Percentiles rank a stretch among this genome's conserved stretches.
Evolutionary conservation across 2,888 invertebrate genomes (phyloP).

Genomic region (Epistrophe grossulariae): DNA sequence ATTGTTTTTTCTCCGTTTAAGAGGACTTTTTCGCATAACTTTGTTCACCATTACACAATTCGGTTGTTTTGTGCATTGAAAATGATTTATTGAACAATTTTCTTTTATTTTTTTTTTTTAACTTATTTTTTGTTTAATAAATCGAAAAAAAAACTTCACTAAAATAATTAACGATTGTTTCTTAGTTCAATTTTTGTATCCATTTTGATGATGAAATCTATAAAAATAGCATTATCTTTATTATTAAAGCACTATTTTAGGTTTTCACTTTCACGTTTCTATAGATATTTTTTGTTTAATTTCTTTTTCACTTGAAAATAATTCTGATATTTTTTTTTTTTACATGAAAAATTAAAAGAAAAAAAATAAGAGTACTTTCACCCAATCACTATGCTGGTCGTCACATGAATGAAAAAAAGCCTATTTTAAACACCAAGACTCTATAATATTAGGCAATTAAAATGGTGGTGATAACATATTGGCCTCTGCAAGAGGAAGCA

Average conservation of each 20-base stretch:
- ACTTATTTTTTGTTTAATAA: neutral
- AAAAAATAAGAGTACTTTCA: neutral
- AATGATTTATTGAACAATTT: conserved; percentile 29
- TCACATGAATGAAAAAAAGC: conserved; percentile 38
- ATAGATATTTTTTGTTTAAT: no score
- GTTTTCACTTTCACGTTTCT: neutral
- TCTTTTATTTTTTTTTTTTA: conserved; percentile 17
- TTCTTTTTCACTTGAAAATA: neutral
- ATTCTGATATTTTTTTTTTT: neutral
- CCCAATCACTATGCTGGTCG: conserved; percentile 51
- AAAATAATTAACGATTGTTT: conserved; percentile 37
- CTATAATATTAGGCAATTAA: conserved; percentile 46
- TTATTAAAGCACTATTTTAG: neutral
- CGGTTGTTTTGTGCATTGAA: conserved; percentile 61
- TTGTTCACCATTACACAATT: conserved; percentile 73
- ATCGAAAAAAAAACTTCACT: conserved; percentile 5
- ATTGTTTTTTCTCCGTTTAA: conserved; percentile 70
- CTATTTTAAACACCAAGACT: neutral
- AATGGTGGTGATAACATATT: conserved; percentile 77
- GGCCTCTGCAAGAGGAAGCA: conserved; percentile 78
- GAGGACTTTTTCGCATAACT: conserved; percentile 68
- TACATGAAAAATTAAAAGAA: neutral
- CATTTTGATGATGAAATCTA: conserved; percentile 68
- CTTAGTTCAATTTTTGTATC: conserved; percentile 42
- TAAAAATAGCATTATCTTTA: neutral